phyloP scores from a whole-genome alignment of 1,140 invertebrate species.

The Diorhabda carinulata region DNA sequence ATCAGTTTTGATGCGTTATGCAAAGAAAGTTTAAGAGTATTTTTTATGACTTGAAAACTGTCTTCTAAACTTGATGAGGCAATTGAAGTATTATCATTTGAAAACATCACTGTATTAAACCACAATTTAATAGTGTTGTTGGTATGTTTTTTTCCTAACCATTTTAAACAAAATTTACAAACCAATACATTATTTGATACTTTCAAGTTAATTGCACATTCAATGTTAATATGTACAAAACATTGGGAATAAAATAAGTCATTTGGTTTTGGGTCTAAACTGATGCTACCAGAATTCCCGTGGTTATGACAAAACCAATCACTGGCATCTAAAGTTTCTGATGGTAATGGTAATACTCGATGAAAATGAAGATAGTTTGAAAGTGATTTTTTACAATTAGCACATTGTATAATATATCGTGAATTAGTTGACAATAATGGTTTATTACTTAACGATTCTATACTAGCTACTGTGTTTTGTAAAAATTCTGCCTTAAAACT shows the following conservation, averaged over 20 bases:
- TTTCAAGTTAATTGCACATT: constrained; percentile 48
- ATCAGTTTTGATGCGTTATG: constrained; percentile 49
- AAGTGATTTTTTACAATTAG: constrained; percentile 52
- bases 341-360: constrained; percentile 54
- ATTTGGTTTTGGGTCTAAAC: constrained; percentile 47
- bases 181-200: constrained; percentile 48
- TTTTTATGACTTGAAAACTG: constrained; percentile 51
- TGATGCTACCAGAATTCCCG: constrained; percentile 29
- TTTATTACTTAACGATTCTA: constrained; percentile 38
- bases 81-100: constrained; percentile 36
- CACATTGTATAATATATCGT: constrained; percentile 48
- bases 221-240: constrained; percentile 50
- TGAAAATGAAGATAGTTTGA: constrained; percentile 46
- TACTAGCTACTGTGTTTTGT: constrained; percentile 33
- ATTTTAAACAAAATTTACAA: constrained; percentile 54
- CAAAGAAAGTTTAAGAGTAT: constrained; percentile 49
- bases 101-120: constrained; percentile 41
- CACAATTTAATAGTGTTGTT: constrained; percentile 35
- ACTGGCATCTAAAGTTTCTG: constrained; percentile 51
- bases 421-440: constrained; percentile 45
- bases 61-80: constrained; percentile 47
- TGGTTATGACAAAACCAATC: constrained; percentile 57
- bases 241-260: constrained; percentile 54
- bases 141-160: constrained; percentile 47
- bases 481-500: constrained; percentile 54